Base-by-base conservation (phyloP, 2,888 invertebrate species). In the Perithous albicinctus region DNA sequence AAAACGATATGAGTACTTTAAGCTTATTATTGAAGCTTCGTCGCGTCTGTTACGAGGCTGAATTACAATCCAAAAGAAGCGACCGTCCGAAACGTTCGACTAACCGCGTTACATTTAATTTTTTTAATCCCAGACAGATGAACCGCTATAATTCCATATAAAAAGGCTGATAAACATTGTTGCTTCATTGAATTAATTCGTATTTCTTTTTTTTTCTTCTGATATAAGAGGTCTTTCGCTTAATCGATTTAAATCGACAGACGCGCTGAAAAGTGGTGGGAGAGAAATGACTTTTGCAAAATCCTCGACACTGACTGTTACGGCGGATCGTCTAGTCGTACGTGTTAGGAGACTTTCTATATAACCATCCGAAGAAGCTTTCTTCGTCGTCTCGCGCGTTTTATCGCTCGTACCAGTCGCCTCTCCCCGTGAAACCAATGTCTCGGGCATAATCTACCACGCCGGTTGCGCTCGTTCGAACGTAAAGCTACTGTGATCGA, bases 401-500 rank as follows among this genome's bases (percentile, higher is more conserved):
- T 82, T 82, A 82, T 82, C 82, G 82, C 78, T 66, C 78, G 51
- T 78, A 76, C 72, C 82, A 76, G 78, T 75, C 82, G 78, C 29
- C 48, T 69, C 41, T n/a, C n/a, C n/a, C 41, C 66, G 35, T 15
- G 56, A n/a, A 77, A 35, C 72, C 82, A 82, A 82, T 78, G 82
- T 82, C 78, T 78, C 70, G 82, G 61, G 75, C 41, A 82, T 82
- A 82, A 82, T 82, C 78, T 72, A 75, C 59, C 70, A 64, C 46
- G 74, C 48, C 48, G 78, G 69, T 70, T 69, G 35, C 61, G 75
- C 70, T 82, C 74, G 70, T 56, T 82, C 75, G 72, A 59, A 78
- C 75, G 78, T 76, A 66, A 78, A 82, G 46, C 56, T 70, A 38
- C 18, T 23, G 70, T 75, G 82, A 82, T 82, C 82, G 82, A 75